Evolutionary conservation across 2,797 vertebrate genomes (phyloP), one percentile per base, ranked within the genome.

Genomic region (Ispidina lecontei): DNA sequence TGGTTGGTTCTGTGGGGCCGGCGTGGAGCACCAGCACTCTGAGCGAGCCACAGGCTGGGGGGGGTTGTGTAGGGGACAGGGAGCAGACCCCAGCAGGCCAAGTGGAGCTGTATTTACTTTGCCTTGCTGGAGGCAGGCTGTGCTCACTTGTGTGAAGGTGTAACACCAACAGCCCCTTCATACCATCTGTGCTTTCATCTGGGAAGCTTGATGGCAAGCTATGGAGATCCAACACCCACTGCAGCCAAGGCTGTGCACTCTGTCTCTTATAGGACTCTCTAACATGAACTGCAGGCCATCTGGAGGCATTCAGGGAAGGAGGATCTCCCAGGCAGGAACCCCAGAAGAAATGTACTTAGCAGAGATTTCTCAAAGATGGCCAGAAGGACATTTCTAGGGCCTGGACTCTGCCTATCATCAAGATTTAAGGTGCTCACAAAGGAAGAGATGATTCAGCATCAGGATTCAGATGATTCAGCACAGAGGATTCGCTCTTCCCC

Each of bases 41-140:
- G 37, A 28, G 19, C 0, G 2, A 54, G 5, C 39, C 29, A 4
- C 0, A 2, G 12, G 4, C 7, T 29, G 15, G 29, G 22, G 64
- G 44, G 39, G 12, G 37, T 25, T 74, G 14, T 35, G 26, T 31
- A 6, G 54, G 56, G 21, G 39, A 59, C 9, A 12, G 56, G 33
- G 21, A 35, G 49, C 35, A 67, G 64, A 35, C 4, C 14, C 15
- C 37, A 37, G 49, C 28, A 64, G 62, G 28, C 13, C 6, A 11
- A 63, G 41, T 4, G 15, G 54, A 80, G 31, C 17, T 55, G 44
- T 11, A 7, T 59, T 80, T 76, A 25, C 26, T 77, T 83, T 22
- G 31, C 35, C 29, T 85, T 19, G 43, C 79, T 88, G 62, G 18
- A 64, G 35, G 39, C 44, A 68, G 55, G 28, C 46, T 85, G 26